These are phyloP conservation scores for Charanyca ferruginea DNA, from an alignment of 2,888 invertebrate genomes.

Conservation along the genomic window DNA sequence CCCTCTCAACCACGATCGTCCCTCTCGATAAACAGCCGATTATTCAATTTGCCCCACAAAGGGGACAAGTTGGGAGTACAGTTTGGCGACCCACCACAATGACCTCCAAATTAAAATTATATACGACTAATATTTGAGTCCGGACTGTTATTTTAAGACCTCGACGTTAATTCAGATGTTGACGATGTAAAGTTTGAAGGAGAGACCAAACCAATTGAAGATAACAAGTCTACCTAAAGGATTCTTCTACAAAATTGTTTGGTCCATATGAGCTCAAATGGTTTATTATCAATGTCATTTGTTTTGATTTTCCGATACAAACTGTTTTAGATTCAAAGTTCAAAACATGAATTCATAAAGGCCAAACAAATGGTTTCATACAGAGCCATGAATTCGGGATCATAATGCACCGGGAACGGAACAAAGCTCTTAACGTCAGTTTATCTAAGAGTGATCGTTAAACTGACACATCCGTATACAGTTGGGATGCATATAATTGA, in stretches of 20 bases:
- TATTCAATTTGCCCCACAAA: slow-evolving; percentile 60
- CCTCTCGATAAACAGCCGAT: slow-evolving; percentile 57
- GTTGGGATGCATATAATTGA: slow-evolving; percentile 43
- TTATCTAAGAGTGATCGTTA: slow-evolving; percentile 62
- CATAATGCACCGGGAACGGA: slow-evolving; percentile 47
- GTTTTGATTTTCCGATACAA: too few relatives aligned
- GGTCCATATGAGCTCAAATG: not conserved
- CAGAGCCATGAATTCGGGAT: slow-evolving; percentile 16
- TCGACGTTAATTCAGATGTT: slow-evolving; percentile 10
- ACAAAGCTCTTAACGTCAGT: slow-evolving; percentile 60
- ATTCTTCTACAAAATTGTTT: not conserved
- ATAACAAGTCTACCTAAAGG: not conserved
- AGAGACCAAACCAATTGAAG: not conserved
- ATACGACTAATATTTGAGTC: slow-evolving; percentile 50
- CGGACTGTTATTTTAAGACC: slow-evolving; percentile 33
- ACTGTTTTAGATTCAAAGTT: not conserved
- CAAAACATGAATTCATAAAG: not conserved
- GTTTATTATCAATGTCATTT: too few relatives aligned
- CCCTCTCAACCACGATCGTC: slow-evolving; percentile 43
- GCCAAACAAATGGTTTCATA: not conserved
- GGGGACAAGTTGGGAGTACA: slow-evolving; percentile 55
- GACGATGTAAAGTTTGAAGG: not conserved
- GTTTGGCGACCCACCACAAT: slow-evolving; percentile 60
- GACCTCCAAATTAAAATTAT: slow-evolving; percentile 55
- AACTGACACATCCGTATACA: slow-evolving; percentile 65